These are phyloP conservation scores for Palaemon carinicauda DNA, from an alignment of 1,140 invertebrate species.

Conservation along the genomic window DNA sequence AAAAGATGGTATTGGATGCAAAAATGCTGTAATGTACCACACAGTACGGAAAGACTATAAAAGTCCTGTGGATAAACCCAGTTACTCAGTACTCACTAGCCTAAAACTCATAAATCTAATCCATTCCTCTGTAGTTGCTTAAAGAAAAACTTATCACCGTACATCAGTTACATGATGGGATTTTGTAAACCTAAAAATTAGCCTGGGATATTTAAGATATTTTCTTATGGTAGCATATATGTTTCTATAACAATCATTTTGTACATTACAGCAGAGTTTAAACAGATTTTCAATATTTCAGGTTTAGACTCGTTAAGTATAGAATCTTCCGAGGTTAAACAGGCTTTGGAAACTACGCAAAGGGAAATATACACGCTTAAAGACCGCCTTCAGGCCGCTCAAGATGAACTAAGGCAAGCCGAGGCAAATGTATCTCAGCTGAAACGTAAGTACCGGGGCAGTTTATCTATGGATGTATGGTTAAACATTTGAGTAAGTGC, in stretches of 20 bases:
- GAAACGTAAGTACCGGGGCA: conserved; percentile 60
- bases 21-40: no score
- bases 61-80: no score
- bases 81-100: no score
- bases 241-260: no score
- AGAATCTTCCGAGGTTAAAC: conserved; percentile 38
- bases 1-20: no score
- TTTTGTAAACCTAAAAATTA: neutral
- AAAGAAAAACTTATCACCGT: no score
- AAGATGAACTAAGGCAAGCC: conserved; percentile 62
- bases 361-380: conserved; percentile 45
- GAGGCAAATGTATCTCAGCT: conserved; percentile 62
- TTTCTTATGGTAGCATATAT: no score
- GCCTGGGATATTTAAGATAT: neutral
- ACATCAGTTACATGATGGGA: no score
- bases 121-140: no score
- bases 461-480: neutral
- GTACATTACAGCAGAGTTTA: neutral
- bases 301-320: conserved; percentile 31
- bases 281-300: neutral
- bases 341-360: conserved; percentile 34
- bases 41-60: no score
- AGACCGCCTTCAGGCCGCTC: conserved; percentile 63
- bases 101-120: no score
- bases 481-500: neutral